Evolutionary conservation across 2,113 vertebrate species (phyloP), one percentile per base, ranked within the genome.

Genomic region (Poeciliopsis occidentalis): DNA sequence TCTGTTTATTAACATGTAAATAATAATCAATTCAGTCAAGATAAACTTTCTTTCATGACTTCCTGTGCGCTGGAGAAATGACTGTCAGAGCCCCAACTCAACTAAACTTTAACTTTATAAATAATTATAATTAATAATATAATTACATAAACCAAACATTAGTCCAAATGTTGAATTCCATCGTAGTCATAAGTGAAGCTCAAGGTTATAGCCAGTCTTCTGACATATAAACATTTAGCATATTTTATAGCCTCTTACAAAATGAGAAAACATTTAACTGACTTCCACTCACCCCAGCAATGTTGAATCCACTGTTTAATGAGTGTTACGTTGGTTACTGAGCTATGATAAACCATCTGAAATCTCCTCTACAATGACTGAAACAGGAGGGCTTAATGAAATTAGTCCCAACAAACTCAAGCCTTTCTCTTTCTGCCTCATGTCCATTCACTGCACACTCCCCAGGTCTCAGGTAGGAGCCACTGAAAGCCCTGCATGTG

Each of bases 351-450:
- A 37, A 61, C 62, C 60, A 68, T 84, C 64, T 34, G 30, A 84
- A 62, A 77, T 78, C 81, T 78, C 39, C 69, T 88, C 60, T 57
- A 81, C 85, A 85, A 79, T 87, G 76, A 80, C 69, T 27, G 64
- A 84, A 83, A 88, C 67, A 77, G 77, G 79, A 71, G 67, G 71
- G 74, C 64, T 24, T 84, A 87, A 90, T 90, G 84, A 85, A 90
- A 87, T 89, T 85, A 91, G 84, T 81, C 61, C 73, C 76, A 78
- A 87, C 84, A 84, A 84, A 81, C 80, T 76, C 64, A 47, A 81
- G 81, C 73, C 69, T 84, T 87, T 87, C 47, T 87, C 78, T 79
- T 57, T 85, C 76, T 83, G 88, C 81, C 85, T 89, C 69, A 78
- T 78, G 83, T 72, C 83, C 73, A 57, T 83, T 91, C 51, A 75